Percentiles rank a stretch among this genome's conserved stretches.
Evolutionary conservation across 1,140 invertebrate genomes (phyloP).

Genomic region (Drosophila ananassae): DNA sequence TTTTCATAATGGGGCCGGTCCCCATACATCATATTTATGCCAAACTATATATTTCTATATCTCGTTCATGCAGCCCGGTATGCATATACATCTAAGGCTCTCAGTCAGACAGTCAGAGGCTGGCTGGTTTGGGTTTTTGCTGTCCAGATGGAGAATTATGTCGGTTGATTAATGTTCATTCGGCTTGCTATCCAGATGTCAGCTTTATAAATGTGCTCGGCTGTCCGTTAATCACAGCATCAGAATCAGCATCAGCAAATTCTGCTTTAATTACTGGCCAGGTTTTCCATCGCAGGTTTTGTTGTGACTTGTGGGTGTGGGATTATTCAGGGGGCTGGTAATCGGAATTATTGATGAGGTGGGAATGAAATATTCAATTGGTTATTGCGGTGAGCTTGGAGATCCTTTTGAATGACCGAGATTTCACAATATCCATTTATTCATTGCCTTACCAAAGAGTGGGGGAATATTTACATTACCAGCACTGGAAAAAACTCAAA

Average conservation of each 20-base stretch:
- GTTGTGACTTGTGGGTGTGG: constrained; percentile 10
- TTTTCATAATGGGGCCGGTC: constrained; percentile 59
- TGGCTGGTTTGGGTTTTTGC: constrained; percentile 16
- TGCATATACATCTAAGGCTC: constrained; percentile 43
- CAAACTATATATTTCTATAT: constrained; percentile 72
- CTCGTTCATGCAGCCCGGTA: constrained; percentile 51
- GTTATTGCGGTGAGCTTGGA: neutral
- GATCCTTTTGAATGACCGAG: neutral
- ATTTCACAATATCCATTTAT: constrained; percentile 17
- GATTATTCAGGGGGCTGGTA: neutral
- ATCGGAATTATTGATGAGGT: constrained; percentile 3
- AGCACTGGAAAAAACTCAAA: too few relatives aligned
- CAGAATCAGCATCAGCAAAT: constrained; percentile 9
- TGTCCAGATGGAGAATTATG: constrained; percentile 66
- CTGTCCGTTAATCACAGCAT: constrained; percentile 56
- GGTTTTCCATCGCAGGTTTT: neutral
- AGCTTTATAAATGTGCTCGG: constrained; percentile 61
- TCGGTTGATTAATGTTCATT: constrained; percentile 65
- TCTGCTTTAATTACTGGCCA: constrained; percentile 32
- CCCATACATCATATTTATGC: constrained; percentile 80
- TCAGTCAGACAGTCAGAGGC: constrained; percentile 28
- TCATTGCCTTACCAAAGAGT: constrained; percentile 12
- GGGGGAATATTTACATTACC: neutral
- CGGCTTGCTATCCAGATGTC: constrained; percentile 60
- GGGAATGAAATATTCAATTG: constrained; percentile 2